These are phyloP conservation scores for Rhipidura dahli DNA, from an alignment of 2,113 vertebrate genomes.

Conservation along the genomic window DNA sequence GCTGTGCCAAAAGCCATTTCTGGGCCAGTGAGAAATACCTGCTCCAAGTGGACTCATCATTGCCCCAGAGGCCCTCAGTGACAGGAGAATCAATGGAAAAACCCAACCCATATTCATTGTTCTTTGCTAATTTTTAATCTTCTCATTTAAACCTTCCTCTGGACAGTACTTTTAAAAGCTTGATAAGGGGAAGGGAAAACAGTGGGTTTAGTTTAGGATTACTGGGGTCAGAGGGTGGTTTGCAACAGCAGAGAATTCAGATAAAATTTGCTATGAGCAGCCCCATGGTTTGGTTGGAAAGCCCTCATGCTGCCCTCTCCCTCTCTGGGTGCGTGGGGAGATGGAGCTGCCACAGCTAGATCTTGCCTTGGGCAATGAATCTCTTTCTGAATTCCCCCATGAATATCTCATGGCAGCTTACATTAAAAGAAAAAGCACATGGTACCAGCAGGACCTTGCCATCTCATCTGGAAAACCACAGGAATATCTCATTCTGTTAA, in stretches of 20 bases:
- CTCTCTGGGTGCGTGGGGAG: fast-evolving
- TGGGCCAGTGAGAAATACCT: neutral
- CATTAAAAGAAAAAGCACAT: neutral
- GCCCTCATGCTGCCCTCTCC: neutral
- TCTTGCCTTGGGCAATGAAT: neutral
- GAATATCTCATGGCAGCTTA: neutral
- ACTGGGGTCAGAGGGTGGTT: neutral
- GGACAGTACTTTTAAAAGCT: neutral
- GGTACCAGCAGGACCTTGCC: neutral
- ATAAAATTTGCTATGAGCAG: neutral
- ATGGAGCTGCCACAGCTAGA: fast-evolving
- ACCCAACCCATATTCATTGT: neutral
- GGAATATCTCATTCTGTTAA: neutral
- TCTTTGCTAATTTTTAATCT: neutral
- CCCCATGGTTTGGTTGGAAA: fast-evolving
- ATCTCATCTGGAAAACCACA: neutral
- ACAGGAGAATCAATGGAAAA: neutral
- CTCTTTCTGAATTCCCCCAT: fast-evolving
- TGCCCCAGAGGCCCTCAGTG: neutral
- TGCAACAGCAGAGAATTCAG: neutral
- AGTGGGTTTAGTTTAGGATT: neutral
- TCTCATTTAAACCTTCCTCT: neutral
- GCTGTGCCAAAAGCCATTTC: neutral
- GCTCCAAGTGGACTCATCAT: neutral
- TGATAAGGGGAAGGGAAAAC: neutral